Percentiles rank a stretch among this genome's conserved stretches.
Conservation (phyloP, 2,888 invertebrate genomes). For the Steinernema scapterisci region DNA sequence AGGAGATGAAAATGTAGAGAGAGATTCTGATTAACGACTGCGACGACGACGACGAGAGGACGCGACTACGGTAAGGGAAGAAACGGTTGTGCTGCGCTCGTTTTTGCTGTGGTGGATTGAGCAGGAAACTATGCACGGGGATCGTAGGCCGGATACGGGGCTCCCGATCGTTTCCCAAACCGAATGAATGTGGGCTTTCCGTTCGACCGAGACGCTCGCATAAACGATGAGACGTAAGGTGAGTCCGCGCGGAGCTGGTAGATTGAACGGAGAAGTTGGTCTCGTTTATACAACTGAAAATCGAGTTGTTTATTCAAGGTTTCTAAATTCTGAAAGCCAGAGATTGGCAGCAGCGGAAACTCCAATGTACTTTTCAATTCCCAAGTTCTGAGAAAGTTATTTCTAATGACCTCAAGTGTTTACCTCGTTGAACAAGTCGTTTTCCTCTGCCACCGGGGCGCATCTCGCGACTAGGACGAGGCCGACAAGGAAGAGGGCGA, state of each 20-base stretch:
- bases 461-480: constrained; percentile 6
- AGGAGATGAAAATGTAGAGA: neutral
- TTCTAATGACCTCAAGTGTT: neutral
- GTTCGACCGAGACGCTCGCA: constrained; percentile 45
- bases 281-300: constrained; percentile 15
- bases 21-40: no score
- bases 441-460: neutral
- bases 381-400: no score
- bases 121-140: neutral
- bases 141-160: neutral
- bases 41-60: no score
- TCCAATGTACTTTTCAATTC: no score
- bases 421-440: constrained; percentile 8
- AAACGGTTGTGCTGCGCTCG: no score
- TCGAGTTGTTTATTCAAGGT: neutral
- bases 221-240: constrained; percentile 17
- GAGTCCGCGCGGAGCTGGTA: constrained; percentile 25
- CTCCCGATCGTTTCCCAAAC: constrained; percentile 42
- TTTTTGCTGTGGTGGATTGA: no score
- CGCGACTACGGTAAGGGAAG: no score
- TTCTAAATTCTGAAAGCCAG: no score
- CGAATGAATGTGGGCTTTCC: constrained; percentile 54
- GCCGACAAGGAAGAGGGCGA: constrained; percentile 11
- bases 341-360: no score
- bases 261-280: constrained; percentile 14